Percentiles rank a stretch among this genome's conserved stretches.
Evolutionary conservation across 2,113 vertebrate genomes (phyloP).

Genomic region (Semnornis frantzii): DNA sequence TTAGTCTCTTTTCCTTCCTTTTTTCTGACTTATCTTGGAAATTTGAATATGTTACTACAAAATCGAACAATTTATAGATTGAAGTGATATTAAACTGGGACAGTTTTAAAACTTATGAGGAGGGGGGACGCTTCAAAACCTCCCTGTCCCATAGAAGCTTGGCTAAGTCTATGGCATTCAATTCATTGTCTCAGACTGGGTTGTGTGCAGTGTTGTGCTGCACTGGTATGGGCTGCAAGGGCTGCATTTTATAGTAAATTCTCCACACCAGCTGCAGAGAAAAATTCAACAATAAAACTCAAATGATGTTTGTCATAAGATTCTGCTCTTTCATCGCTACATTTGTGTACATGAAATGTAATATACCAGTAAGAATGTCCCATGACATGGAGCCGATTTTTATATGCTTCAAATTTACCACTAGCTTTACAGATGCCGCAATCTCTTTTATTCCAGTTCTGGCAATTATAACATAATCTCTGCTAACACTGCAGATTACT

Average conservation of each 20-base stretch:
- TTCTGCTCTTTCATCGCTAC: constrained; percentile 48
- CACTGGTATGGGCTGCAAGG: not conserved
- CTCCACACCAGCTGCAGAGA: constrained; percentile 63
- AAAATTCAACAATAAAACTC: constrained; percentile 65
- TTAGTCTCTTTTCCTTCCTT: not conserved
- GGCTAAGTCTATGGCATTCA: not conserved
- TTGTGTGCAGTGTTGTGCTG: not conserved
- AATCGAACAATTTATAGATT: not conserved
- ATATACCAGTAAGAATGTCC: constrained; percentile 58
- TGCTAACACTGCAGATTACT: constrained; percentile 66
- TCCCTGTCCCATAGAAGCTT: not conserved
- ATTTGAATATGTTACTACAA: not conserved
- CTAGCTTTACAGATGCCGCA: constrained; percentile 65
- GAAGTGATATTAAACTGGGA: not conserved
- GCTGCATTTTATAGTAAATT: constrained; percentile 36
- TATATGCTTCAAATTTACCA: constrained; percentile 67
- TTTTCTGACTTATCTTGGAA: not conserved
- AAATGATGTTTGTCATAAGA: constrained; percentile 68
- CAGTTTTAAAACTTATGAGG: too few species aligned
- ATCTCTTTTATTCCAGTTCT: constrained; percentile 66
- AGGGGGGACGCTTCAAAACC: too few species aligned
- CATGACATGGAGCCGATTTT: constrained; percentile 63
- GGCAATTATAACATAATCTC: constrained; percentile 69
- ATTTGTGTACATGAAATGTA: constrained; percentile 59
- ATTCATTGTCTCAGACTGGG: not conserved